phyloP scores from a whole-genome alignment of 2,888 invertebrate genomes.

The Priocnemis perturbator region DNA sequence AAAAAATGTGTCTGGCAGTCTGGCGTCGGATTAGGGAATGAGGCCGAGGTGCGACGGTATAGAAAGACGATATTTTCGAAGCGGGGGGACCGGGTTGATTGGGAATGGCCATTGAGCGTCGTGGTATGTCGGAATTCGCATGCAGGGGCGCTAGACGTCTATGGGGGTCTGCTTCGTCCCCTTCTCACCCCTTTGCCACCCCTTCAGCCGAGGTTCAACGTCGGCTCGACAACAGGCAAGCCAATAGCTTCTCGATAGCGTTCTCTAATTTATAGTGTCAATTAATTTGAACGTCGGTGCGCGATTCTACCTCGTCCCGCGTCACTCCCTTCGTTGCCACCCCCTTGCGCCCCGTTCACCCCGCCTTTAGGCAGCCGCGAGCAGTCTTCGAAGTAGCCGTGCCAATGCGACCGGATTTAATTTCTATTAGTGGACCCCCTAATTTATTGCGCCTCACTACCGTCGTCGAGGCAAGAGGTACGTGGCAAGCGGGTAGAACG shows the following conservation, averaged over 20 bases:
- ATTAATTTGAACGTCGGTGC: slow-evolving; percentile 68
- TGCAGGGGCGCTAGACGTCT: neutral
- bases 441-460: slow-evolving; percentile 65
- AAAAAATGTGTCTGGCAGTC: too few relatives aligned
- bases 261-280: slow-evolving; percentile 73
- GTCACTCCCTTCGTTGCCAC: slow-evolving; percentile 14
- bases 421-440: slow-evolving; percentile 66
- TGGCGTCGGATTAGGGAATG: too few relatives aligned
- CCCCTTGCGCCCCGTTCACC: neutral
- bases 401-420: slow-evolving; percentile 66
- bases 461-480: neutral
- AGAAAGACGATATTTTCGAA: too few relatives aligned
- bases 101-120: slow-evolving; percentile 1
- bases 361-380: slow-evolving; percentile 14
- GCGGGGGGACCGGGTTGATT: too few relatives aligned
- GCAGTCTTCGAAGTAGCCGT: slow-evolving; percentile 31
- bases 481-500: slow-evolving; percentile 1
- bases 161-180: too few relatives aligned
- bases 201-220: neutral
- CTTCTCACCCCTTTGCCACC: too few relatives aligned
- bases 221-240: slow-evolving; percentile 38
- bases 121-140: neutral
- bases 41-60: too few relatives aligned
- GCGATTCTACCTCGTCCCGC: slow-evolving; percentile 24
- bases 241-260: slow-evolving; percentile 71